These are phyloP conservation scores for Diplodus puntazzo DNA, from an alignment of 2,797 vertebrate genomes.

Conservation along the genomic window DNA sequence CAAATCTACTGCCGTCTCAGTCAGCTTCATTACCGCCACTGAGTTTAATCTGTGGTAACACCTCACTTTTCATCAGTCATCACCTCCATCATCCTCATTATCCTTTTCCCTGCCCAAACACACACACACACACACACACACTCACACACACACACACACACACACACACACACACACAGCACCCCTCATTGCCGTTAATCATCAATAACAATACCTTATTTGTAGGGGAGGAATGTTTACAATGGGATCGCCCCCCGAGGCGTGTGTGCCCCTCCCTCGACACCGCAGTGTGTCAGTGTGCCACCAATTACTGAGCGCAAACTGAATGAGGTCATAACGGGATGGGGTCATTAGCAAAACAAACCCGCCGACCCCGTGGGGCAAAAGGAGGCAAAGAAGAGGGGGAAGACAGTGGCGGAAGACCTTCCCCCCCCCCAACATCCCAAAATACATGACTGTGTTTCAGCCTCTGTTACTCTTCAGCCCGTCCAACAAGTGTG, in stretches of 20 bases:
- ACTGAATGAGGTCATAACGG: constrained; percentile 81
- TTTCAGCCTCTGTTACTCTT: constrained; percentile 5
- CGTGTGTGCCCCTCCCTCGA: constrained; percentile 67
- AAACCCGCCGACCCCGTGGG: constrained; percentile 72
- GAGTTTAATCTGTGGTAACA: constrained; percentile 33
- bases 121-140: constrained; percentile 10
- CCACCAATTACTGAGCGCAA: constrained; percentile 78
- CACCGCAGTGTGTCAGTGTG: constrained; percentile 75
- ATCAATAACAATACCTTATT: constrained; percentile 81
- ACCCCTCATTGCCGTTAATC: constrained; percentile 71
- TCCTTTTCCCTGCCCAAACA: constrained; percentile 29
- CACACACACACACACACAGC: constrained; percentile 18
- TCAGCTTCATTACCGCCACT: constrained; percentile 6
- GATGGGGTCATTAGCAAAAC: constrained; percentile 84
- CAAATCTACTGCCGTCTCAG: background rate
- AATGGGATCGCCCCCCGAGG: constrained; percentile 55
- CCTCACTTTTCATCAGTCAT: constrained; percentile 33
- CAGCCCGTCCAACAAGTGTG: constrained; percentile 24
- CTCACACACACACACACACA: constrained; percentile 38
- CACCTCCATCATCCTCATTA: constrained; percentile 50
- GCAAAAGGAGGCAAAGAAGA: constrained; percentile 24
- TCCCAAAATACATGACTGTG: constrained; percentile 16
- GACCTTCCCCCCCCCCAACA: background rate
- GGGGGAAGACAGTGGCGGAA: constrained; percentile 21
- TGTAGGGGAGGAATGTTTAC: constrained; percentile 79